Evolutionary conservation across 2,113 vertebrate species (phyloP).

Genomic region (Mesocricetus auratus): DNA sequence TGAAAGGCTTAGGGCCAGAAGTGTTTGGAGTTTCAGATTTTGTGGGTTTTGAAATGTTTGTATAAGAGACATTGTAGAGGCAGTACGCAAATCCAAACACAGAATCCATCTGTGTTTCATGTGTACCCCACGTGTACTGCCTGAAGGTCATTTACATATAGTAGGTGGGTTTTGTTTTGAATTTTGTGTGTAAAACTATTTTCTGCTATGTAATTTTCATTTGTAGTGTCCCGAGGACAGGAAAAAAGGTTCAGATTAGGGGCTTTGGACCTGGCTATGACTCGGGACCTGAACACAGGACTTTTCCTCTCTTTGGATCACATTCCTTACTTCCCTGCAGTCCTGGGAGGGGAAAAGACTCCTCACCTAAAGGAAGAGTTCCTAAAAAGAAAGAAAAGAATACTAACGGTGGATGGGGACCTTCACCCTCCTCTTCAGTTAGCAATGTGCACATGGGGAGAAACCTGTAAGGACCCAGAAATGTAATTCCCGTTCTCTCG

Average conservation of each 20-base stretch:
- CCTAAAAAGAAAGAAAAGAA: not conserved
- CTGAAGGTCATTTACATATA: not conserved
- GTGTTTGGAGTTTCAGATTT: not conserved
- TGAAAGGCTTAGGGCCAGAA: not conserved
- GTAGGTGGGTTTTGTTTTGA: not conserved
- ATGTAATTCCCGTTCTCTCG: not conserved
- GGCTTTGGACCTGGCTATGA: not conserved
- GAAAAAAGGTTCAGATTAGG: not conserved
- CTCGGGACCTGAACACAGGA: not conserved
- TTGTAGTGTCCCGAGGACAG: not conserved
- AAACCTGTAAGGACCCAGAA: not conserved
- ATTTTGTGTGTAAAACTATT: not conserved
- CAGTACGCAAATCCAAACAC: not conserved
- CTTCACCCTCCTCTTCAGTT: not conserved
- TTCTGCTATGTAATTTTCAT: not conserved
- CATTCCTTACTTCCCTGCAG: not conserved
- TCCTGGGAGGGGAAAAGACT: not conserved
- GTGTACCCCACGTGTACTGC: not conserved
- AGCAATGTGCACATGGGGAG: not conserved
- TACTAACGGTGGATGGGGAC: fast-evolving
- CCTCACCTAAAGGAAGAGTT: not conserved
- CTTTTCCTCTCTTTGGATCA: not conserved
- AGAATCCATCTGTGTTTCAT: not conserved
- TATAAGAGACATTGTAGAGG: not conserved
- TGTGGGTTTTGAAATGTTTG: not conserved